Evolutionary conservation across 53 echinoderm and acorn worm species (phyloP).

Genomic region (Pentamera pediparva): DNA sequence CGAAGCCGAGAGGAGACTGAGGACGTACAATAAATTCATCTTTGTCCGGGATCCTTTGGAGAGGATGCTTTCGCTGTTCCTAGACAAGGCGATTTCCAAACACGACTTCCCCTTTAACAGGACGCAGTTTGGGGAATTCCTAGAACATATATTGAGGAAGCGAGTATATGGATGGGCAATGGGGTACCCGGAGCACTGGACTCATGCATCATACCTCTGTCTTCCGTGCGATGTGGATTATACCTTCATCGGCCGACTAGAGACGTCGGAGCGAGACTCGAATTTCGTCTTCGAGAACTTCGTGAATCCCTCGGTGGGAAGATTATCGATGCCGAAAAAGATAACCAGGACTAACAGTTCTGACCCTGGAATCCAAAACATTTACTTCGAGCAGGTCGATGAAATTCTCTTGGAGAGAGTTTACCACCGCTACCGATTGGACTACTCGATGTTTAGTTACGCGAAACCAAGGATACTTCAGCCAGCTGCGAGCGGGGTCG

Average conservation of each 20-base stretch:
- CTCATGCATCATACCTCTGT: neutral
- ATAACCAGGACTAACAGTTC: neutral
- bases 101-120: neutral
- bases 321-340: neutral
- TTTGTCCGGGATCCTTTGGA: conserved; percentile 16
- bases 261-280: conserved; percentile 12
- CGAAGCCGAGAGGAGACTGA: neutral
- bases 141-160: neutral
- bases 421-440: conserved; percentile 2
- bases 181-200: conserved; percentile 10
- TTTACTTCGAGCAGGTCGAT: conserved; percentile 1
- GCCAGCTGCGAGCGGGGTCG: neutral
- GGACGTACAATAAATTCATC: conserved; percentile 9
- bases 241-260: conserved; percentile 14
- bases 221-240: conserved; percentile 3
- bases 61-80: conserved; percentile 17
- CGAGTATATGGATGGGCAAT: neutral
- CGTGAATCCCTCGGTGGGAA: neutral
- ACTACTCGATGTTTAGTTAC: conserved; percentile 3
- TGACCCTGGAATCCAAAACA: neutral
- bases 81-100: conserved; percentile 1
- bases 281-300: neutral
- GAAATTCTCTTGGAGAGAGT: neutral
- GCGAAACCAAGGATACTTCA: neutral
- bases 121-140: neutral